Evolutionary conservation across 2,888 invertebrate species (phyloP), one percentile per base, ranked within the genome.

Genomic region (Plagodis pulveraria): DNA sequence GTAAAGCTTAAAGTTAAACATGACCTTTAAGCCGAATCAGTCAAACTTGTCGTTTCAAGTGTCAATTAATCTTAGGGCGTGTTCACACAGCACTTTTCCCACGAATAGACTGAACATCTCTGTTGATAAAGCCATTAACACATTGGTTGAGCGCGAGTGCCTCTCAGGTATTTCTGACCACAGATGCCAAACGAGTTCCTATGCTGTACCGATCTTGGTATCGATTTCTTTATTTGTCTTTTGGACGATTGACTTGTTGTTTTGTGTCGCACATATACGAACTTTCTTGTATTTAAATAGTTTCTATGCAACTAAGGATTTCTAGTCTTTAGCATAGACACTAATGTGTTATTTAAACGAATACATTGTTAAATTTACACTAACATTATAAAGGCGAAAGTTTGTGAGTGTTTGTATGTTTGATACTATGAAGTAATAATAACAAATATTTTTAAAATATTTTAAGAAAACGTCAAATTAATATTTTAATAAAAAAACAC

Each of bases 81-180:
- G 47, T 51, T 38, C 38, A 51, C 51, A 57, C 56, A 40, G 12
- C 40, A n/a, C 38, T 42, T 11, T 47, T 57, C 57, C 57, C 57
- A 57, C 56, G 32, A 32, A 46, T 43, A 9, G n/a, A 9, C 41
- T 41, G 36, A 4, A 9, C 6, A n/a, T 22, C 42, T 45, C 44
- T 58, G 44, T 53, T 59, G 54, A 55, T 59, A 59, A 12, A 59
- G 38, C 47, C 59, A 55, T 59, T 59, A 58, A 38, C 55, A 41
- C 38, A 54, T 62, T 51, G 62, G 62, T 59, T 56, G 59, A 57
- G 62, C 65, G 56, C 49, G 58, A 62, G 56, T 58, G 62, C 48
- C 41, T 56, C 38, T 56, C 53, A 54, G 65, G 65, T 57, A 65
- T 65, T 62, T 35, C 48, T 11, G 22, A 7, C 36, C 10, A 36